Evolutionary conservation across 2,113 vertebrate species (phyloP), one percentile per base, ranked within the genome.

Genomic region (Phrynosoma platyrhinos): DNA sequence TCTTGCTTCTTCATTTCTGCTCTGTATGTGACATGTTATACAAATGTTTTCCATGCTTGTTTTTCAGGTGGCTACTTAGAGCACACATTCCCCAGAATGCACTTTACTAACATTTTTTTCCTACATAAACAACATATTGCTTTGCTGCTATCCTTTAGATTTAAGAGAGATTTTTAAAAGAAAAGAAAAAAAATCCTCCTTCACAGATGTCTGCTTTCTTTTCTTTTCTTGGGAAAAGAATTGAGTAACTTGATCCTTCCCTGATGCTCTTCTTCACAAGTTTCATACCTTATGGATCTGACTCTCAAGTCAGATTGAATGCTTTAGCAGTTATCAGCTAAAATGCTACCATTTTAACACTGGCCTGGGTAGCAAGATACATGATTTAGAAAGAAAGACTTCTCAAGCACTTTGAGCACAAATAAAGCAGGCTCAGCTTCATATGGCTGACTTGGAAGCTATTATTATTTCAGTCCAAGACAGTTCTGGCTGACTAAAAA

Each of bases 71-170:
- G 62, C 92, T 91, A 94, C 94, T 94, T 25, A 36, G 79, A 96
- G 87, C 81, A 93, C 92, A 91, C 90, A 88, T 88, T 95, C 84
- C 93, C 93, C 72, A 13, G 93, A 94, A 94, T 94, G 91, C 91
- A 82, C 88, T 95, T 95, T 93, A 87, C 92, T 90, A 83, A 71
- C 42, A 12, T 76, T 93, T 88, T 92, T 69, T 91, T 87, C 90
- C 92, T 94, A 72, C 89, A 94, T 92, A 96, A 97, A 96, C 92
- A 96, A 92, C 96, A 95, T 94, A 96, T 96, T 96, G 94, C 87
- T 95, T 93, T 95, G 93, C 40, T 90, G 79, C 88, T 94, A 91
- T 95, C 92, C 94, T 95, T 95, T 95, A 91, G 82, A 94, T 95
- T 89, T 85, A 93, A 93, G 83, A 78, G 58, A 88, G 72, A 87